These are phyloP conservation scores for Spodoptera littoralis DNA, from an alignment of 2,888 invertebrate species.

Conservation along the genomic window DNA sequence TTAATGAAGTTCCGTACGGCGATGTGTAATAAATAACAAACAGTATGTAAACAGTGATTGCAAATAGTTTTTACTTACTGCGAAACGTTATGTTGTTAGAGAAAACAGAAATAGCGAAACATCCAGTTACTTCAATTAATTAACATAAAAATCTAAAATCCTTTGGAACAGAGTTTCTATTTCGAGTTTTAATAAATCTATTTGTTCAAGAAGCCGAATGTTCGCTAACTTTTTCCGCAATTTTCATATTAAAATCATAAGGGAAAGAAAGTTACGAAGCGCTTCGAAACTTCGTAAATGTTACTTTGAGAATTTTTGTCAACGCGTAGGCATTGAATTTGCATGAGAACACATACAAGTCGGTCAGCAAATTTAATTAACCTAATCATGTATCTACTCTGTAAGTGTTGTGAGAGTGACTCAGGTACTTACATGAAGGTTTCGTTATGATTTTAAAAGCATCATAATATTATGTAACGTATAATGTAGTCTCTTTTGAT, in stretches of 20 bases:
- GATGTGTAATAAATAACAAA: neutral
- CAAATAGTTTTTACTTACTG: too few species aligned
- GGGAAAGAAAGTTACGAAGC: neutral
- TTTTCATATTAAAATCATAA: constrained; percentile 5
- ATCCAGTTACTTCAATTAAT: too few species aligned
- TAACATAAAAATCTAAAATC: too few species aligned
- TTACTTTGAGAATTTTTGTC: constrained; percentile 1
- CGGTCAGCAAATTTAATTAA: constrained; percentile 1
- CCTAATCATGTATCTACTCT: neutral
- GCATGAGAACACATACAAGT: neutral
- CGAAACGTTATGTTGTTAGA: too few species aligned
- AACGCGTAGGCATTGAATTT: neutral
- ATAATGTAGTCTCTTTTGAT: too few species aligned
- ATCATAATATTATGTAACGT: neutral
- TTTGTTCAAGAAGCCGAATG: neutral
- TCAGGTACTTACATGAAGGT: neutral
- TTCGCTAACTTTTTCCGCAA: neutral
- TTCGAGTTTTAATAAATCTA: neutral
- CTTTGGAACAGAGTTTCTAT: neutral
- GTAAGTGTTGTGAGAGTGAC: neutral
- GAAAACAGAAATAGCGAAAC: too few species aligned
- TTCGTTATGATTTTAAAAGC: neutral
- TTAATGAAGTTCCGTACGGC: neutral
- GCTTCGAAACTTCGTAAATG: constrained; percentile 2
- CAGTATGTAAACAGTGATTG: too few species aligned